Evolutionary conservation across 2,888 invertebrate genomes (phyloP).

Genomic region (Chalcosyrphus nemorum): DNA sequence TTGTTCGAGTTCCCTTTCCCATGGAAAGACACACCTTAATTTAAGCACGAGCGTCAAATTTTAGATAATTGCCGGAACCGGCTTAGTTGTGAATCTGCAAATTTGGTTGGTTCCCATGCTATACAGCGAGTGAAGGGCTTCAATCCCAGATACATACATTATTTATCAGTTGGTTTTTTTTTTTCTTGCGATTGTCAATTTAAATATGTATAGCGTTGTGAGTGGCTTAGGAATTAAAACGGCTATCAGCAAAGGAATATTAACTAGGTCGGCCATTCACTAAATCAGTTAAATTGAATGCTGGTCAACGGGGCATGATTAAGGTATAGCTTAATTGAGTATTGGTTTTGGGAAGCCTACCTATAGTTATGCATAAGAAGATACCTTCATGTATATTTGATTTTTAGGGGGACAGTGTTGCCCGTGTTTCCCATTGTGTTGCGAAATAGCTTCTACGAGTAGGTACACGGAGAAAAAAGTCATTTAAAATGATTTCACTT

Average conservation of each 20-base stretch:
- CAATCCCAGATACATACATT: neutral
- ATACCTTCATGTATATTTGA: neutral
- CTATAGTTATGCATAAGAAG: neutral
- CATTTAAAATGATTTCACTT: too few species aligned
- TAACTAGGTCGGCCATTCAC: neutral
- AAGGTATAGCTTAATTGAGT: neutral
- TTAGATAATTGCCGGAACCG: constrained; percentile 18
- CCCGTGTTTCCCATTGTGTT: neutral
- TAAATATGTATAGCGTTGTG: neutral
- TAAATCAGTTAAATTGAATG: neutral
- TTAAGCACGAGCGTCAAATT: neutral
- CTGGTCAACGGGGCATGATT: neutral
- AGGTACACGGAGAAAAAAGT: too few species aligned
- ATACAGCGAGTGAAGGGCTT: neutral
- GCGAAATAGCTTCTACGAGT: too few species aligned
- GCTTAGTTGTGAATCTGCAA: neutral
- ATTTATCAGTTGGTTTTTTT: neutral
- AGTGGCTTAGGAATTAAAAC: neutral
- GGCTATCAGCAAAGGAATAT: neutral
- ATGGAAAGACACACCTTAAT: constrained; percentile 10
- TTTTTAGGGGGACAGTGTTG: neutral
- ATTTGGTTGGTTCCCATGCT: neutral
- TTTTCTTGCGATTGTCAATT: neutral
- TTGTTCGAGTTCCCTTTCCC: neutral
- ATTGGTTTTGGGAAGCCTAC: neutral